Percentiles rank a stretch among this genome's conserved stretches.
Evolutionary conservation across 2,113 vertebrate species (phyloP).

Genomic region (Corydoras maculifer): DNA sequence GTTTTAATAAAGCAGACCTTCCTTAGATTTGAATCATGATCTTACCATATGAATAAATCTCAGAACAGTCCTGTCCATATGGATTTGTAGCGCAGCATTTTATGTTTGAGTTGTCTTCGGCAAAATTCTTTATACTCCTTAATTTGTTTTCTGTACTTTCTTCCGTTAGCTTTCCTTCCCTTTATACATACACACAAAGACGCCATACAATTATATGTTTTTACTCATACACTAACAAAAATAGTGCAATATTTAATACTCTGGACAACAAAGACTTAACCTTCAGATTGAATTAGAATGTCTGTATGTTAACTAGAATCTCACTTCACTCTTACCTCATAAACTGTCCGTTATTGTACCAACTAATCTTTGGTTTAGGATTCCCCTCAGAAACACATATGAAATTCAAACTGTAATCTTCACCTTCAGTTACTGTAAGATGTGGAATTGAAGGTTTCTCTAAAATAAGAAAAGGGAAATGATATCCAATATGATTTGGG

Average conservation of each 20-base stretch:
- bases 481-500: background rate
- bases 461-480: conserved; percentile 33
- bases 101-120: accelerated
- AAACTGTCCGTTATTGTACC: conserved; percentile 45
- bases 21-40: background rate
- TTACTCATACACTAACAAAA: too few species aligned
- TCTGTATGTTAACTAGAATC: background rate
- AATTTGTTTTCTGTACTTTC: accelerated
- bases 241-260: too few species aligned
- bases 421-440: background rate
- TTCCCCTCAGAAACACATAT: conserved; percentile 68
- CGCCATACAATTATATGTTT: too few species aligned
- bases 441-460: conserved; percentile 53
- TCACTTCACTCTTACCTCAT: background rate
- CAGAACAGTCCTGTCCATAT: conserved; percentile 54
- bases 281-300: too few species aligned
- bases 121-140: accelerated
- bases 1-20: too few species aligned
- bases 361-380: conserved; percentile 64
- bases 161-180: accelerated
- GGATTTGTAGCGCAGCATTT: conserved; percentile 62
- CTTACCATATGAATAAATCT: conserved; percentile 61
- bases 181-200: background rate
- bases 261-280: too few species aligned
- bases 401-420: accelerated